These are phyloP conservation scores for Phyto melanocephala DNA, from an alignment of 2,888 invertebrate species.

Conservation along the genomic window DNA sequence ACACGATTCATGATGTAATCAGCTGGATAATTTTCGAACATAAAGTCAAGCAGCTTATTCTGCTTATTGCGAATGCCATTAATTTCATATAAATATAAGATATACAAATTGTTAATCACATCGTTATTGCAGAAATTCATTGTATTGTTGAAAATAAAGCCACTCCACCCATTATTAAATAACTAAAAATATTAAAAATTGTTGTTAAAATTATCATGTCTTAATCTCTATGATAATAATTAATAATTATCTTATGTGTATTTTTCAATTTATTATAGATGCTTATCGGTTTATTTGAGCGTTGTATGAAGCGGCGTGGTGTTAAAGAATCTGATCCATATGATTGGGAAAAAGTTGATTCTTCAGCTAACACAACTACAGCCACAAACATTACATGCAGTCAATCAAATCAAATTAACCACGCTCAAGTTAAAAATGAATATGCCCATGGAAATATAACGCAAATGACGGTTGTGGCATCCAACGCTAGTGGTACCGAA, in stretches of 20 bases:
- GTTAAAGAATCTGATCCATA: conserved; percentile 94
- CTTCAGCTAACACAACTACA: conserved; percentile 65
- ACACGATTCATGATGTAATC: too few species aligned
- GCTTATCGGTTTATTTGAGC: conserved; percentile 91
- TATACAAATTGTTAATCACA: too few species aligned
- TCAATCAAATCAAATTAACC: conserved; percentile 78
- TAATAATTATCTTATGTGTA: neutral
- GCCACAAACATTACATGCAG: conserved; percentile 67
- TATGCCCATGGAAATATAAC: conserved; percentile 78
- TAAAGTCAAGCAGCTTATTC: too few species aligned
- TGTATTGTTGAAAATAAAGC: too few species aligned
- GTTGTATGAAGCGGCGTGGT: conserved; percentile 95
- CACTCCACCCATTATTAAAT: too few species aligned
- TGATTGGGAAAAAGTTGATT: conserved; percentile 93
- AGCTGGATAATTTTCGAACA: too few species aligned
- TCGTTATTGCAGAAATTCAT: too few species aligned
- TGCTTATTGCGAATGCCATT: too few species aligned
- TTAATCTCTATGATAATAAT: too few species aligned
- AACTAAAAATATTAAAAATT: too few species aligned
- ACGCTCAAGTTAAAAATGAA: conserved; percentile 75
- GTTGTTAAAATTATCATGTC: too few species aligned
- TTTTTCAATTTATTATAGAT: conserved; percentile 79
- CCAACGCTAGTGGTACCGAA: conserved; percentile 79
- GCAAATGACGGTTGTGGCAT: conserved; percentile 79
- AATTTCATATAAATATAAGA: too few species aligned